These are phyloP conservation scores for Pristiophorus japonicus DNA, from an alignment of 2,113 vertebrate genomes.

Conservation along the genomic window DNA sequence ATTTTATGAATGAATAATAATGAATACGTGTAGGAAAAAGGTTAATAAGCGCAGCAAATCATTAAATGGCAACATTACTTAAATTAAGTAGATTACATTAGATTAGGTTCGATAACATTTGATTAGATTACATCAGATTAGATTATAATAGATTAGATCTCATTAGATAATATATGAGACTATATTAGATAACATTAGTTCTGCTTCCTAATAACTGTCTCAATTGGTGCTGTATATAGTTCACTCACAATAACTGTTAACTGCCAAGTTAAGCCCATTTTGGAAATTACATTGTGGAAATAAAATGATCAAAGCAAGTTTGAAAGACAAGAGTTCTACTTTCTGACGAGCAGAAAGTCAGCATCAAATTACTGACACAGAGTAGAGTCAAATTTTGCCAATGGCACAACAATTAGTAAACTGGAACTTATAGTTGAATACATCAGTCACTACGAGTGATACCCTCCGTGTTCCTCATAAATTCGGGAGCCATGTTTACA, in stretches of 20 bases:
- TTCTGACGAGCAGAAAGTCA: background rate
- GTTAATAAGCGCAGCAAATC: background rate
- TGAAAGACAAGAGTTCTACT: background rate
- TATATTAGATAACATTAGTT: background rate
- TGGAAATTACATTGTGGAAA: background rate
- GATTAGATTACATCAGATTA: background rate
- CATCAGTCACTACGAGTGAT: background rate
- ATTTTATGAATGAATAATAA: background rate
- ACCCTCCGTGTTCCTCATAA: background rate
- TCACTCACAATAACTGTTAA: background rate
- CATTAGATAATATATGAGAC: background rate
- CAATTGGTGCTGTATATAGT: background rate
- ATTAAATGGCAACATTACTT: background rate
- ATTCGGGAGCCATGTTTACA: background rate
- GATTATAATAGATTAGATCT: background rate
- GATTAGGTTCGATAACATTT: background rate
- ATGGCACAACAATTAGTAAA: background rate
- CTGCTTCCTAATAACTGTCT: background rate
- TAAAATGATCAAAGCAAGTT: background rate
- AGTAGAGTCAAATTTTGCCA: background rate
- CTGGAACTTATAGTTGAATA: background rate
- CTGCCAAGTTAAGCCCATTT: background rate
- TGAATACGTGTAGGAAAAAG: background rate
- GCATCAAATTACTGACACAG: background rate
- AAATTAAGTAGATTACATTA: background rate